phyloP scores from a whole-genome alignment of 2,888 invertebrate genomes.

The Atethmia centrago region DNA sequence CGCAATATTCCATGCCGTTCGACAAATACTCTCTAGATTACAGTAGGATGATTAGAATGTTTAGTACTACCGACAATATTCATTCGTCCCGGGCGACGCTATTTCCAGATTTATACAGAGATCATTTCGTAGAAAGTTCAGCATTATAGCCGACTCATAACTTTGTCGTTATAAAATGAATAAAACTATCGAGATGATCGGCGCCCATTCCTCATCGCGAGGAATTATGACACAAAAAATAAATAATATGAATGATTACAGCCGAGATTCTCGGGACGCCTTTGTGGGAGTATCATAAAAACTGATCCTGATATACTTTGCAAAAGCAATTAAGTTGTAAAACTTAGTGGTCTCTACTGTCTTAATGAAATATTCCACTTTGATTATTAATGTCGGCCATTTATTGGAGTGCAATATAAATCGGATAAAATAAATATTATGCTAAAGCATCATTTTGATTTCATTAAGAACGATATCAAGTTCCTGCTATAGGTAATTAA shows the following conservation, averaged over 20 bases:
- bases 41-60: conserved; percentile 80
- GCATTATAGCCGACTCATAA: conserved; percentile 64
- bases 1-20: conserved; percentile 83
- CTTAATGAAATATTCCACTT: conserved; percentile 87
- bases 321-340: conserved; percentile 89
- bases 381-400: conserved; percentile 84
- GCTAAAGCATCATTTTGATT: conserved; percentile 66
- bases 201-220: conserved; percentile 78
- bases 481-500: conserved; percentile 32
- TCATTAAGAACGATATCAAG: conserved; percentile 40
- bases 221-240: conserved; percentile 84
- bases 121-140: conserved; percentile 60
- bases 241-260: conserved; percentile 71
- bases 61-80: conserved; percentile 73
- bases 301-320: conserved; percentile 87
- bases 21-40: conserved; percentile 82
- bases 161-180: conserved; percentile 66
- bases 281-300: conserved; percentile 83
- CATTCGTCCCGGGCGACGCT: conserved; percentile 56
- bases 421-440: conserved; percentile 78
- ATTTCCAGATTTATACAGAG: conserved; percentile 53
- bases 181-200: conserved; percentile 73
- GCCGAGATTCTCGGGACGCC: conserved; percentile 76
- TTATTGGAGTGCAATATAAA: conserved; percentile 81
- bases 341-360: conserved; percentile 85